Percentiles rank a stretch among this genome's conserved stretches.
These are phyloP conservation scores for Scomber japonicus DNA, from an alignment of 2,113 vertebrate genomes.

Conservation along the genomic window DNA sequence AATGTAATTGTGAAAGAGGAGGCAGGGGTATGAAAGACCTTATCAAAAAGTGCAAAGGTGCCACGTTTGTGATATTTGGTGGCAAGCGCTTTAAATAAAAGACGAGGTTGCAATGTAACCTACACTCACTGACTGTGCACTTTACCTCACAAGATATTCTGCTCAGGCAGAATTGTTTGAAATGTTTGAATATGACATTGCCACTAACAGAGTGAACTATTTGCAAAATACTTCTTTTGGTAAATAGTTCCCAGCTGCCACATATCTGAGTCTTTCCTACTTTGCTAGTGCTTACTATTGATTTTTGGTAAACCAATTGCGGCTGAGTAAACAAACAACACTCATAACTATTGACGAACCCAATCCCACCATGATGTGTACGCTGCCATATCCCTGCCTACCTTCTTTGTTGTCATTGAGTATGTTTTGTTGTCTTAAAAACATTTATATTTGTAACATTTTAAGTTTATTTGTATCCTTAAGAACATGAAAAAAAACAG, in stretches of 20 bases:
- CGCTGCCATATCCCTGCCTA: conserved; percentile 78
- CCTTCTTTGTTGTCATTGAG: conserved; percentile 69
- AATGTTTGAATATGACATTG: conserved; percentile 59
- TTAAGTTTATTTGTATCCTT: conserved; percentile 83
- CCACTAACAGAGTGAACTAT: conserved; percentile 74
- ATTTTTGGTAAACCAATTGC: conserved; percentile 56
- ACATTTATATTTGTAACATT: conserved; percentile 86
- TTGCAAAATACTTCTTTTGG: conserved; percentile 65
- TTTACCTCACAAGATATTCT: conserved; percentile 75
- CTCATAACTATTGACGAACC: conserved; percentile 63
- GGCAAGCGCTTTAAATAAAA: conserved; percentile 27
- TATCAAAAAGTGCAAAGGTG: conserved; percentile 46
- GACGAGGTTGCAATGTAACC: conserved; percentile 36
- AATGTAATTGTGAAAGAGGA: conserved; percentile 58
- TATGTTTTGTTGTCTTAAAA: conserved; percentile 79
- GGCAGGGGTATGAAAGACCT: conserved; percentile 68
- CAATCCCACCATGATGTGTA: conserved; percentile 55
- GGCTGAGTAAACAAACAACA: conserved; percentile 65
- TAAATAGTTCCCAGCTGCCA: conserved; percentile 75
- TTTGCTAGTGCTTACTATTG: conserved; percentile 64
- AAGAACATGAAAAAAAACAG: conserved; percentile 62
- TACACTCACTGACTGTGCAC: conserved; percentile 60
- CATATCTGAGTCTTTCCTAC: conserved; percentile 63
- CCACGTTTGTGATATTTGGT: conserved; percentile 41
- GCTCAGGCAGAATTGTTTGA: conserved; percentile 58